Percentiles rank a stretch among this genome's conserved stretches.
These are phyloP conservation scores for Eutolmus rufibarbis DNA, from an alignment of 2,888 invertebrate species.

Conservation along the genomic window DNA sequence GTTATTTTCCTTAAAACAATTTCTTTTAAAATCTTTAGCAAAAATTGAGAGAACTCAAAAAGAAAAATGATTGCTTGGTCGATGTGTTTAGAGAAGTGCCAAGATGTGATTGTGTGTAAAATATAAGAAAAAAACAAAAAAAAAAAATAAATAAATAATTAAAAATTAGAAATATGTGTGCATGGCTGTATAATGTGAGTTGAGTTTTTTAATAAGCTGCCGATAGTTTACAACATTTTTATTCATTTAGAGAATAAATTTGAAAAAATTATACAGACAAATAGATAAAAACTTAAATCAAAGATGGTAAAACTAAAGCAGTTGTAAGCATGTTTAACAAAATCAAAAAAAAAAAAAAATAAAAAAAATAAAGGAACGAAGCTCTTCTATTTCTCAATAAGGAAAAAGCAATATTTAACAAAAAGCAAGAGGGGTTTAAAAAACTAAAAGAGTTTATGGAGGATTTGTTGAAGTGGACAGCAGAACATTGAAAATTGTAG, in stretches of 20 bases:
- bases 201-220: background rate
- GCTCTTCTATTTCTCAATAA: background rate
- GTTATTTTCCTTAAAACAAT: background rate
- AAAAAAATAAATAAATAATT: background rate
- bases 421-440: background rate
- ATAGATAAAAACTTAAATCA: background rate
- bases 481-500: conserved; percentile 15
- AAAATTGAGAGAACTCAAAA: background rate
- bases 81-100: conserved; percentile 12
- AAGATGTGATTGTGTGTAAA: conserved; percentile 3
- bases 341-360: background rate
- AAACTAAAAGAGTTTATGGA: background rate
- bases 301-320: background rate
- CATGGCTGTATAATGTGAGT: background rate
- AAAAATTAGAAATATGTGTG: background rate
- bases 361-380: background rate
- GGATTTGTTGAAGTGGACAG: background rate
- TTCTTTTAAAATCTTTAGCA: background rate
- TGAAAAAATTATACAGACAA: background rate
- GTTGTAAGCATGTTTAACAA: background rate
- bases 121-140: background rate
- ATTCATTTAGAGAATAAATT: background rate
- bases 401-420: conserved; percentile 12
- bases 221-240: background rate
- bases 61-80: background rate